Conservation (phyloP, 2,797 vertebrate genomes). For the Danionella dracula region DNA sequence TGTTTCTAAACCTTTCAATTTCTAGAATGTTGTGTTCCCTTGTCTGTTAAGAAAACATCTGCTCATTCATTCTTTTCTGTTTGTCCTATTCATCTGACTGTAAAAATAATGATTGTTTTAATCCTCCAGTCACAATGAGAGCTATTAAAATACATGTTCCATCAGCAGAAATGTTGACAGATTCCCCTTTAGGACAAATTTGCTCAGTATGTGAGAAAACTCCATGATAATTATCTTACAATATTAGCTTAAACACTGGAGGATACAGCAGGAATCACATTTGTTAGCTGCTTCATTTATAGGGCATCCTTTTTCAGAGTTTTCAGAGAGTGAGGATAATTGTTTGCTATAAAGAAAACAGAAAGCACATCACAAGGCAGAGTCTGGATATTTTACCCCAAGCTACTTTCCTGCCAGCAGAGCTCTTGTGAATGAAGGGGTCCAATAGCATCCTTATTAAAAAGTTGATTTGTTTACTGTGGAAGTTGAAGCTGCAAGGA, state of each 20-base stretch:
- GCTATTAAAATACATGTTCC: slow-evolving; percentile 70
- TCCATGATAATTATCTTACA: slow-evolving; percentile 69
- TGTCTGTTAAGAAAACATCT: slow-evolving; percentile 37
- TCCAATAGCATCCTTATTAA: background rate
- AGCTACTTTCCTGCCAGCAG: slow-evolving; percentile 19
- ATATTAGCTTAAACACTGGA: slow-evolving; percentile 70
- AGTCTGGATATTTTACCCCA: no score
- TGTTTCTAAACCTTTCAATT: background rate
- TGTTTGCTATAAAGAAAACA: no score
- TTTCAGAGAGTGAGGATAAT: slow-evolving; percentile 32
- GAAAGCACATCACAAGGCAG: no score
- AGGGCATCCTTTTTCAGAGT: slow-evolving; percentile 44
- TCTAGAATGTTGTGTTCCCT: background rate
- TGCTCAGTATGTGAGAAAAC: slow-evolving; percentile 67
- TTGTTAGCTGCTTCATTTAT: slow-evolving; percentile 56
- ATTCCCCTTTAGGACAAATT: slow-evolving; percentile 68
- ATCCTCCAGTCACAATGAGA: slow-evolving; percentile 53
- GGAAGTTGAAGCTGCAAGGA: background rate
- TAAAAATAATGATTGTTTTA: slow-evolving; percentile 63
- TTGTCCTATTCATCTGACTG: slow-evolving; percentile 56
- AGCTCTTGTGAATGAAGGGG: background rate
- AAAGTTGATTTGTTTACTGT: background rate
- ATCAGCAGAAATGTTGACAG: slow-evolving; percentile 61
- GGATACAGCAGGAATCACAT: slow-evolving; percentile 56
- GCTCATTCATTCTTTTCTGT: slow-evolving; percentile 63